Base-by-base conservation (phyloP, 2,113 vertebrate genomes). In the Hippocampus zosterae region DNA sequence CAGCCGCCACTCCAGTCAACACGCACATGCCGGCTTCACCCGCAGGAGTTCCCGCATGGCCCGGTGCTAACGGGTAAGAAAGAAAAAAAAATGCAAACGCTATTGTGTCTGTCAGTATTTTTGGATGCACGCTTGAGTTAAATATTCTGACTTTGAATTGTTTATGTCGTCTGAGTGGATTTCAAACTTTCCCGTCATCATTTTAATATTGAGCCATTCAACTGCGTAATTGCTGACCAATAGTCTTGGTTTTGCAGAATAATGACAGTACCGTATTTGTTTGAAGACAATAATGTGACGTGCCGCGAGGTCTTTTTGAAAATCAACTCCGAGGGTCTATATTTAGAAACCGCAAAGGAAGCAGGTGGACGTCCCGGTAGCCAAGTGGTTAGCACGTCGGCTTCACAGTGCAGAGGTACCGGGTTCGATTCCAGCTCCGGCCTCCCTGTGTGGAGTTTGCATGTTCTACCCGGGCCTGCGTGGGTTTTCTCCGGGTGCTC, bases 1-100 rank as follows among this genome's bases (percentile, higher is more conserved):
- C 83, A 44, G 16, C 59, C 29, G 50, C 75, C n/a, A 5, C 69
- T 55, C 55, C 75, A 21, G 48, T 33, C 18, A 71, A 61, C 57
- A 27, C 70, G 18, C 73, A 65, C 0, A n/a, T 13, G 19, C 67
- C 75, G 0, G 10, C 12, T 11, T 19, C 71, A 62, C 59, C 82
- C 25, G 9, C 73, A 5, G 66, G 23, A 62, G 8, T 57, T 21
- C 61, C 82, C 8, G n/a, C 75, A 5, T 81, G 73, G 80, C 68
- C 84, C 80, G 10, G 61, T 71, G 16, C 75, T 48, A 8, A 1
- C 18, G 10, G n/a, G 7, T 11, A 68, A 60, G 23, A 57, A 68
- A 60, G 23, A 57, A 16, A 40, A 40, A 59, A 40, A 40, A 59
- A 7, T 33, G 27, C 23, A 33, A 33, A 33, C 15, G 3, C 15